phyloP scores from a whole-genome alignment of 1,140 invertebrate genomes.

The Panonychus citri region DNA sequence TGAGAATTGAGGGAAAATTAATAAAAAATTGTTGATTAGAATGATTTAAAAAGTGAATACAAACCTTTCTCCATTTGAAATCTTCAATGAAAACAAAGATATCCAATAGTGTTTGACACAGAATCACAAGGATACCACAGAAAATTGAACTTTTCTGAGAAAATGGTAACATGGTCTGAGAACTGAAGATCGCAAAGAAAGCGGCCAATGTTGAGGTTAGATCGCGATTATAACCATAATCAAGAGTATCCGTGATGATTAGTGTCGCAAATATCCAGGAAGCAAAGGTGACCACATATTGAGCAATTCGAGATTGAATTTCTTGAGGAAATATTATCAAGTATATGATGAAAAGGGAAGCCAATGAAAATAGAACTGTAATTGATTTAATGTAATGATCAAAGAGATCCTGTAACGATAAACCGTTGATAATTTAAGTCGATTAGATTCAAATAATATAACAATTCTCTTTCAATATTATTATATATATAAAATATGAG shows the following conservation, averaged over 20 bases:
- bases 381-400: conserved; percentile 3
- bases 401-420: background rate
- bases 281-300: conserved; percentile 12
- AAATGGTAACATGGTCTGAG: conserved; percentile 20
- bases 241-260: conserved; percentile 12
- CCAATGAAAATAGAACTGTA: conserved; percentile 13
- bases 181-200: conserved; percentile 19
- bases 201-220: conserved; percentile 14
- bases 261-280: conserved; percentile 15
- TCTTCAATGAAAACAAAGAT: conserved; percentile 10
- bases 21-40: background rate
- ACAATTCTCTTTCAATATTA: background rate
- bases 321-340: conserved; percentile 14
- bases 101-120: conserved; percentile 17
- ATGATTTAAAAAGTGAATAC: background rate
- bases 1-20: conserved; percentile 11
- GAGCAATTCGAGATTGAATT: conserved; percentile 12
- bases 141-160: conserved; percentile 14
- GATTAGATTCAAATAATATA: background rate
- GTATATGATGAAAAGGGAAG: conserved; percentile 12
- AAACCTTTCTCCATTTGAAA: background rate
- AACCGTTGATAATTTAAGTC: background rate
- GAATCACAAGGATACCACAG: conserved; percentile 14
- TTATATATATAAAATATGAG: conserved; percentile 5
- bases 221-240: conserved; percentile 7